A percentile compares a stretch with the other conserved stretches of the same genome.
These are phyloP conservation scores for Sminthopsis crassicaudata DNA, from an alignment of 2,113 vertebrate genomes.

Conservation along the genomic window DNA sequence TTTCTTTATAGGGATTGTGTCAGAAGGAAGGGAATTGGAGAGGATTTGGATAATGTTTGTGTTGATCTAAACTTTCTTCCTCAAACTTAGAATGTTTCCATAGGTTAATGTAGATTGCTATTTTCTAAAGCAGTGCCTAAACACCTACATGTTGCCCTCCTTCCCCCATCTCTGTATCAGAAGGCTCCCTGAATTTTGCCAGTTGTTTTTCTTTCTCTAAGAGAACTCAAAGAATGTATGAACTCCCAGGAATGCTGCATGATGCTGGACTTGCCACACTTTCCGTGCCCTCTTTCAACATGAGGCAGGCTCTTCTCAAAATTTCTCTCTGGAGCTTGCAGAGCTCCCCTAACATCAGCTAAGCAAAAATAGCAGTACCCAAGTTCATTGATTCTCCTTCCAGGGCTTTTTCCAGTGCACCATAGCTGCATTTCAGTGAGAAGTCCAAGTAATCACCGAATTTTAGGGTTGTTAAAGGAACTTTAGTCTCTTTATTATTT, in stretches of 20 bases:
- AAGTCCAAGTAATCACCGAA: background rate
- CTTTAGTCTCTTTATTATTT: background rate
- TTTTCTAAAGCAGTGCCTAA: background rate
- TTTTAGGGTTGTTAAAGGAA: background rate
- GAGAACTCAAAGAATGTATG: background rate
- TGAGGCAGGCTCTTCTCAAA: background rate
- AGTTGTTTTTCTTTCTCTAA: background rate
- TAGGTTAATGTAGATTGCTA: background rate
- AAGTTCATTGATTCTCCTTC: background rate
- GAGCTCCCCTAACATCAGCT: background rate
- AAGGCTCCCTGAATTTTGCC: background rate
- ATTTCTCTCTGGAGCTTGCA: background rate
- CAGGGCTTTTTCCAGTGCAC: background rate
- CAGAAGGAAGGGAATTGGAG: background rate
- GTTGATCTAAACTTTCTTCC: background rate
- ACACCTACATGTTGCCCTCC: too few relatives aligned
- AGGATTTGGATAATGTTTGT: background rate
- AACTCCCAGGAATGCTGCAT: background rate
- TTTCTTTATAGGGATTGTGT: background rate
- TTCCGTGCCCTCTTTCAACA: background rate
- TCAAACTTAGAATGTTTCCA: too few relatives aligned
- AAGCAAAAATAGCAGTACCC: background rate
- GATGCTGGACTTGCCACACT: background rate
- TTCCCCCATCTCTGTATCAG: background rate
- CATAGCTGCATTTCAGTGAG: background rate